Base-by-base conservation (phyloP, 2,888 invertebrate species). In the Piscicola geometra region DNA sequence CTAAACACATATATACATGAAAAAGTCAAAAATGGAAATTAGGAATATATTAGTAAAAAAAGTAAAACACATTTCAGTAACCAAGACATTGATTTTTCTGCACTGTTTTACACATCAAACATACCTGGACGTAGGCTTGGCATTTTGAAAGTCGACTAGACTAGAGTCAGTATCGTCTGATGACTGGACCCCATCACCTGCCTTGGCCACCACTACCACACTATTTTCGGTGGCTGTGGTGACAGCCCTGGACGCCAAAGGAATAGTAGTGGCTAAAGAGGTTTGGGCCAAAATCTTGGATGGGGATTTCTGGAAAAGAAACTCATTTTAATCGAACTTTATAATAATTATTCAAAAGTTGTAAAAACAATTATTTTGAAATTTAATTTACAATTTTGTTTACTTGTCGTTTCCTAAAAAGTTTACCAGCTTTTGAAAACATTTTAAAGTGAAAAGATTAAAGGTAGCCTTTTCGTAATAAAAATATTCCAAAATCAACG, bases 131-230 rank as follows among this genome's bases (percentile, higher is more conserved):
- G 78, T 76, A 0, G 35, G 69, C 41, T 73, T 76, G 30, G 78
- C 79, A 72, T 78, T 78, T 41, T 79, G 78, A 71, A 78, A 80
- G 67, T 80, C 80, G 60, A 78, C 75, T 15, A 79, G 74, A 77
- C 80, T 80, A 35, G 80, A 79, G 70, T 80, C 80, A 1, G 80
- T 80, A 12, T 80, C 80, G 21, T 78, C 78, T 9, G 75, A 56
- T 15, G 60, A 56, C 5, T 56, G 21, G n/a, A 21, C 12, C 9
- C 3, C 60, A 18, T 25, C 60, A 25, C 3, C 60, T 56, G 60
- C 3, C n/a, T 56, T 56, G 3, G 21, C n/a, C 21, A 25, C 60
- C 60, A 56, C 60, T 25, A 15, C 12, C n/a, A 56, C 5, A 56
- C n/a, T 21, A 5, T 56, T 25, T 25, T 56, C n/a, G 25, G 12